Evolutionary conservation across 2,888 invertebrate genomes (phyloP).

Genomic region (Creontiades dilutus): DNA sequence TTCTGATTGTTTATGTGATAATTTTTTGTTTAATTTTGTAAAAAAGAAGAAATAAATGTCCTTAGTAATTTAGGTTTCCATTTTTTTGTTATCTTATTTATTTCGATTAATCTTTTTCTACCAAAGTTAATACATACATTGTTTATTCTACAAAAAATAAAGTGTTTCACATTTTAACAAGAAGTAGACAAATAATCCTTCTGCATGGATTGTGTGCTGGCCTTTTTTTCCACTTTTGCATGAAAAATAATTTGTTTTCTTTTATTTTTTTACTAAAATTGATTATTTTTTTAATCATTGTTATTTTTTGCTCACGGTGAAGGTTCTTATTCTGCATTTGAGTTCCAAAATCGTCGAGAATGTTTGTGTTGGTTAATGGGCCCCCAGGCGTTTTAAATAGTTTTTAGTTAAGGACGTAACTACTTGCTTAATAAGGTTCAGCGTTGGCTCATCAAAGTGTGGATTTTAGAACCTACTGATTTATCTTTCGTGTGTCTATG

Average conservation of each 20-base stretch:
- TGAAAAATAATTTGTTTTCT: background rate
- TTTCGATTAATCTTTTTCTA: conserved; percentile 48
- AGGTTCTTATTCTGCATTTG: background rate
- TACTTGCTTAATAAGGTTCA: no score
- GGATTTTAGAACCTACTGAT: no score
- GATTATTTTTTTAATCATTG: background rate
- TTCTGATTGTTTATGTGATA: conserved; percentile 75
- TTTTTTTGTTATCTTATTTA: conserved; percentile 60
- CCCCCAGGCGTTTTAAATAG: background rate
- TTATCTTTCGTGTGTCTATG: no score
- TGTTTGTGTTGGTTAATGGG: conserved; percentile 13
- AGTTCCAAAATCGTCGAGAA: background rate
- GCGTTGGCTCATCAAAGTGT: no score
- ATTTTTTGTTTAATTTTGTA: conserved; percentile 75
- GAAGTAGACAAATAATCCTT: conserved; percentile 58
- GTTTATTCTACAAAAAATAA: conserved; percentile 59
- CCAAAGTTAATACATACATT: conserved; percentile 58
- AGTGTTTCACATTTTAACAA: conserved; percentile 62
- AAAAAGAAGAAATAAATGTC: conserved; percentile 73
- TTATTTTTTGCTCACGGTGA: background rate
- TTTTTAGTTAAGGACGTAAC: background rate
- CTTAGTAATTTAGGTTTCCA: conserved; percentile 67
- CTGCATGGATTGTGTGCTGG: conserved; percentile 52
- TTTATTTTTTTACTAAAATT: conserved; percentile 1
- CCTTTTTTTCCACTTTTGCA: conserved; percentile 45